These are phyloP conservation scores for Onchidella celtica DNA, from an alignment of 2,888 invertebrate genomes.

Conservation along the genomic window DNA sequence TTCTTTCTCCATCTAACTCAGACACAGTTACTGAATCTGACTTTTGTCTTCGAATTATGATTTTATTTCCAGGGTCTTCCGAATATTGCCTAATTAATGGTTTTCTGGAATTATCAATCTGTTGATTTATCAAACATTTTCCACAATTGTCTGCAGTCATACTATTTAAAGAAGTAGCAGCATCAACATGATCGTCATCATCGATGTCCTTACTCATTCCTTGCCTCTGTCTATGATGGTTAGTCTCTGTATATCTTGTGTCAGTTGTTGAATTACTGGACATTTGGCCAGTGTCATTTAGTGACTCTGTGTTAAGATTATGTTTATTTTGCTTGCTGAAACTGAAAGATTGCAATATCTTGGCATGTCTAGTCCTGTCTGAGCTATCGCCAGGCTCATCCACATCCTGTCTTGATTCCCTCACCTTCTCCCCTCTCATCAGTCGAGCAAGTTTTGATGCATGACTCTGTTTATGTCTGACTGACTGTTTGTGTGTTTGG, in stretches of 20 bases:
- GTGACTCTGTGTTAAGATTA: not conserved
- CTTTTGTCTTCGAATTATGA: not conserved
- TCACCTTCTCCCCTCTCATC: constrained; percentile 31
- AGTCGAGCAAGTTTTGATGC: constrained; percentile 48
- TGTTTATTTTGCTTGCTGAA: not conserved
- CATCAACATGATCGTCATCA: not conserved
- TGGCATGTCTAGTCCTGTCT: not conserved
- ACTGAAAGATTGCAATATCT: constrained; percentile 19
- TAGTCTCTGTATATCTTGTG: too few species aligned
- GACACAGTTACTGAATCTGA: not conserved
- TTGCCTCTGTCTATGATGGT: too few species aligned
- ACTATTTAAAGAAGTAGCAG: not conserved
- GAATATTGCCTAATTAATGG: not conserved
- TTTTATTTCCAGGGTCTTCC: not conserved
- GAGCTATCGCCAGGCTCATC: not conserved
- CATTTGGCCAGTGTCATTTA: not conserved
- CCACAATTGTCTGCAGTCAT: too few species aligned
- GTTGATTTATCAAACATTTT: not conserved
- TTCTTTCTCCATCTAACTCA: not conserved
- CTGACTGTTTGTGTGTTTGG: too few species aligned
- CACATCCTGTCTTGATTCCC: not conserved
- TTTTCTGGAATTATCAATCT: not conserved
- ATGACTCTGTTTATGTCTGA: constrained; percentile 18
- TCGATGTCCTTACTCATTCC: too few species aligned
- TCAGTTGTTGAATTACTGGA: not conserved